Base-by-base conservation (phyloP, 2,888 invertebrate species). In the Phragmatobia fuliginosa region DNA sequence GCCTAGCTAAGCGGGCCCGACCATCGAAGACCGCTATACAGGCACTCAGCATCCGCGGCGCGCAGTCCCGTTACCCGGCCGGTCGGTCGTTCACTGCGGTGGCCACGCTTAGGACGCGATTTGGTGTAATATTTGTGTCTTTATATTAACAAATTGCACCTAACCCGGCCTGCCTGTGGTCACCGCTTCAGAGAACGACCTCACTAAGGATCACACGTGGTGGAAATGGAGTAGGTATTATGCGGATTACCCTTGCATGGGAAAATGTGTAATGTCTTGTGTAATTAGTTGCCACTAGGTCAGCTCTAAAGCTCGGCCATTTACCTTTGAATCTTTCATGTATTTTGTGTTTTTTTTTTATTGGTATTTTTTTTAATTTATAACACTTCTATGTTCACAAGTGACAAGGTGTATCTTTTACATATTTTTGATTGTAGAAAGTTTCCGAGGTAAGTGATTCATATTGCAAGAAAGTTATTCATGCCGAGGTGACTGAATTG, bases 151-250 rank as follows among this genome's bases (percentile, higher is more conserved):
- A 94, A 88, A 95, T 95, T 95, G 95, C 95, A 95, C 95, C 95
- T 92, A 94, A 94, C 95, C 95, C 95, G 95, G 95, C 95, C 95
- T 95, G 93, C 95, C 88, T 91, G 93, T 92, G 92, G 92, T 87
- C 91, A 90, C 91, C 85, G 88, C 84, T 80, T 77, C 58, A 25
- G 73, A 75, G 77, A 72, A 74, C 66, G 68, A 59, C 21, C 74
- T 72, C 72, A 72, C 58, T 63, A 60, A 66, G 78, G 72, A 66
- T 70, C 75, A 78, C 80, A 75, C 80, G 80, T 81, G 84, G 71
- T 72, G 84, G 83, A 87, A 78, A 80, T 83, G 65, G 71, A 88
- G 82, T 84, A 83, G 80, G 77, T 80, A 76, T 68, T 85, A 83
- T 80, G 84, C 81, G 62, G 66, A 69, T 62, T 78, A 81, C 80